These are phyloP conservation scores for Malacoctenus gilli DNA, from an alignment of 2,797 vertebrate species.

Conservation along the genomic window DNA sequence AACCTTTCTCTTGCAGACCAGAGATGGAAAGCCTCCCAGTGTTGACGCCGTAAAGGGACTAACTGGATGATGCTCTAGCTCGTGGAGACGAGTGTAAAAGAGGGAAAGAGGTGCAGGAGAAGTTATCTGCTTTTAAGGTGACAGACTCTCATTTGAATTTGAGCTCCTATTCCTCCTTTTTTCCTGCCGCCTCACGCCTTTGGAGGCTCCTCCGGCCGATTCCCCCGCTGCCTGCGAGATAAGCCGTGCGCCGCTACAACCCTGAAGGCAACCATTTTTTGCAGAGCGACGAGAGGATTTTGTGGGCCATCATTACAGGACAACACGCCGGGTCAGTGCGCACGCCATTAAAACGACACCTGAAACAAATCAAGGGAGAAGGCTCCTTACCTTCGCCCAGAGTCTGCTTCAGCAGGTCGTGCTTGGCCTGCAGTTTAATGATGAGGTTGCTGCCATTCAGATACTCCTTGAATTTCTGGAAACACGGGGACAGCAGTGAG, in stretches of 20 bases:
- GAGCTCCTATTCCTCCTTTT: no score
- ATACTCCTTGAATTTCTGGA: conserved; percentile 98
- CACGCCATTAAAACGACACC: conserved; percentile 35
- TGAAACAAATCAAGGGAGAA: conserved; percentile 32
- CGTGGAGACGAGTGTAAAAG: conserved; percentile 25
- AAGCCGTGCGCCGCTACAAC: conserved; percentile 17
- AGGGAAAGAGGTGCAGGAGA: neutral
- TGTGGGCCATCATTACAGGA: conserved; percentile 44
- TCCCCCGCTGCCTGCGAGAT: conserved; percentile 47
- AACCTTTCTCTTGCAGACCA: conserved; percentile 46
- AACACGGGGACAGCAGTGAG: conserved; percentile 33
- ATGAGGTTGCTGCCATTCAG: conserved; percentile 99
- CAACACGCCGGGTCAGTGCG: conserved; percentile 13
- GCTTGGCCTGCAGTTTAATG: conserved; percentile 98
- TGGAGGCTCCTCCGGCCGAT: conserved; percentile 17
- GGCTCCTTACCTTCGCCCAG: conserved; percentile 93
- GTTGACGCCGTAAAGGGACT: conserved; percentile 34
- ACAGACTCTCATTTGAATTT: conserved; percentile 38
- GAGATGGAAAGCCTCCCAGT: conserved; percentile 51
- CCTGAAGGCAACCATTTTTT: conserved; percentile 35
- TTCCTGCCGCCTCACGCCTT: no score
- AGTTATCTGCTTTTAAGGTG: conserved; percentile 21
- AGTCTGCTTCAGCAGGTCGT: conserved; percentile 96
- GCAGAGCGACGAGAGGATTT: conserved; percentile 25
- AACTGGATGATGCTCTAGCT: conserved; percentile 35